phyloP scores from a whole-genome alignment of 2,797 vertebrate species.

The Halcyon chelicuti region DNA sequence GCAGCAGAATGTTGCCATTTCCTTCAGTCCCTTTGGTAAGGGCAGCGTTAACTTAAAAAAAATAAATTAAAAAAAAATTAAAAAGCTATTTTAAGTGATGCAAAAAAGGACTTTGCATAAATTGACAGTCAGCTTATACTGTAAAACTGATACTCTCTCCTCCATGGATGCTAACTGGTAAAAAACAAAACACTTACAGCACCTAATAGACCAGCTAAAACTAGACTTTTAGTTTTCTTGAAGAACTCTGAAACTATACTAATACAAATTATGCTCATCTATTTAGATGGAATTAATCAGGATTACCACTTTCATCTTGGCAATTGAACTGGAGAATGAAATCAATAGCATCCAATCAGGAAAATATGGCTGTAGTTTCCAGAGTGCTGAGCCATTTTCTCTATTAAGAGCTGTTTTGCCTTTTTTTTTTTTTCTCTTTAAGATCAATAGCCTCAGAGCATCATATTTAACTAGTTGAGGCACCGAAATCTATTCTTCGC shows the following conservation, averaged over 20 bases:
- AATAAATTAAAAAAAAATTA: neutral
- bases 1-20: neutral
- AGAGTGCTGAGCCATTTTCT: neutral
- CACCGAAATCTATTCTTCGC: neutral
- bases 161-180: neutral
- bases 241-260: neutral
- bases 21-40: neutral
- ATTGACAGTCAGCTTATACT: neutral
- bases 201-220: neutral
- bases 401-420: neutral
- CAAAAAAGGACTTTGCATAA: neutral
- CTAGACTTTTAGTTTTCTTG: neutral
- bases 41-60: neutral
- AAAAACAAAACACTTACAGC: neutral
- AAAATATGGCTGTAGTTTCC: slow-evolving; percentile 46
- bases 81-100: neutral
- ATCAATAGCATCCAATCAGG: slow-evolving; percentile 59
- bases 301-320: slow-evolving; percentile 59
- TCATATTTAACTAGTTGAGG: neutral
- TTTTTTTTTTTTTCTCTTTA: neutral
- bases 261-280: slow-evolving; percentile 7
- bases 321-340: slow-evolving; percentile 43
- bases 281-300: slow-evolving; percentile 46
- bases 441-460: neutral
- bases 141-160: neutral